phyloP scores from a whole-genome alignment of 2,113 vertebrate species.

The Tachysurus fulvidraco region DNA sequence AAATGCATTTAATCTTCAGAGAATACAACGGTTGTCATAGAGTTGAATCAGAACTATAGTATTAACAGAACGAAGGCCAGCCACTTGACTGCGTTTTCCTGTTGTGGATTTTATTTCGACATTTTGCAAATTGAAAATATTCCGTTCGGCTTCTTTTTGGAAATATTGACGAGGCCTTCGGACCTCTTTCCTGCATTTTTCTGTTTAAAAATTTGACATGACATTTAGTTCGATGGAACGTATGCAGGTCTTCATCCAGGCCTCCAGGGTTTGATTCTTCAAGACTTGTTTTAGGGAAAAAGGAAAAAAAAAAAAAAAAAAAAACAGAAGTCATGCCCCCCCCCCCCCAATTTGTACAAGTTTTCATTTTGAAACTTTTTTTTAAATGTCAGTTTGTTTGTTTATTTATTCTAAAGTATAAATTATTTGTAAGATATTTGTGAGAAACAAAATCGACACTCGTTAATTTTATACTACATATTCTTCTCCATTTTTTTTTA shows the following conservation, averaged over 20 bases:
- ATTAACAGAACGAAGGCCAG: conserved; percentile 56
- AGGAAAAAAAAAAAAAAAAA: not conserved
- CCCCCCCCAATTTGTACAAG: not conserved
- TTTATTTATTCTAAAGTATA: not conserved
- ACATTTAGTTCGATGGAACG: not conserved
- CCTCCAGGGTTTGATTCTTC: not conserved
- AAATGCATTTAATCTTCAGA: conserved; percentile 63
- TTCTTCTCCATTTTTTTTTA: no score
- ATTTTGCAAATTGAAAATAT: conserved; percentile 6
- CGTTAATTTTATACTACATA: no score
- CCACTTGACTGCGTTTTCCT: not conserved
- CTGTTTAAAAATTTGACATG: not conserved
- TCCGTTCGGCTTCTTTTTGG: not conserved
- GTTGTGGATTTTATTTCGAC: not conserved
- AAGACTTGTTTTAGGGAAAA: not conserved
- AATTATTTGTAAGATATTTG: no score
- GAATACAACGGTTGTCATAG: conserved; percentile 63
- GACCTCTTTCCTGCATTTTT: not conserved
- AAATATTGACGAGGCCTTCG: not conserved
- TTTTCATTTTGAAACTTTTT: not conserved
- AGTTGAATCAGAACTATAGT: conserved; percentile 59
- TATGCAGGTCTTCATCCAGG: not conserved
- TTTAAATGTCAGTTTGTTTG: not conserved
- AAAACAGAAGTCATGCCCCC: no score
- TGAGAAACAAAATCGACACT: no score